phyloP scores from a whole-genome alignment of 1,140 invertebrate genomes.

The Mylabris phalerata region DNA sequence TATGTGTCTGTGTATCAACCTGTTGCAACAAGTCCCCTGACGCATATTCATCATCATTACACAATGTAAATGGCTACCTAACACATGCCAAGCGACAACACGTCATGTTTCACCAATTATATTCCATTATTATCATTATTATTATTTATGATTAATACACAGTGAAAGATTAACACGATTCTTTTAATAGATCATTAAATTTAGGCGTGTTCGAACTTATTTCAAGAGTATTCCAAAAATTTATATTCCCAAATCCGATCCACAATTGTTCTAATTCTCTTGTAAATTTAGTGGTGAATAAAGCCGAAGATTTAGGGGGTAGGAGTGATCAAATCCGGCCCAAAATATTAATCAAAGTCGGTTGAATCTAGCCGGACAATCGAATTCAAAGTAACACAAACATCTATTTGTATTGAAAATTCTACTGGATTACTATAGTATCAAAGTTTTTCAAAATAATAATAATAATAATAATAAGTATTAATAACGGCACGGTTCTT shows the following conservation, averaged over 20 bases:
- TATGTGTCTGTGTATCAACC: too few species aligned
- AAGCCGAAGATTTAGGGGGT: slow-evolving; percentile 21
- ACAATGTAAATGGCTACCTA: slow-evolving; percentile 7
- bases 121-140: slow-evolving; percentile 1
- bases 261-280: slow-evolving; percentile 36
- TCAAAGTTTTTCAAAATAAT: slow-evolving; percentile 32
- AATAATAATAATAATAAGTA: slow-evolving; percentile 39
- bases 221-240: too few species aligned
- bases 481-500: slow-evolving; percentile 37
- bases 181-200: too few species aligned
- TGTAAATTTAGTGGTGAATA: slow-evolving; percentile 14
- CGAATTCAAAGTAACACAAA: neutral
- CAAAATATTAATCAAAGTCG: slow-evolving; percentile 38
- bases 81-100: slow-evolving; percentile 7
- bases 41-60: slow-evolving; percentile 11
- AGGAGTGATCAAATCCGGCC: slow-evolving; percentile 34
- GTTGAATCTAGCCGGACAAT: slow-evolving; percentile 22
- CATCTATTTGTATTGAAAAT: slow-evolving; percentile 2
- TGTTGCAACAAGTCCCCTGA: slow-evolving; percentile 7
- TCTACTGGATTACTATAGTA: slow-evolving; percentile 23
- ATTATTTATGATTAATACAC: too few species aligned
- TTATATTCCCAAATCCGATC: too few species aligned
- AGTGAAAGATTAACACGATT: too few species aligned
- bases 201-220: too few species aligned
- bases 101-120: slow-evolving; percentile 6